Conservation (phyloP, 2,888 invertebrate species). For the Argyra leucocephala region DNA sequence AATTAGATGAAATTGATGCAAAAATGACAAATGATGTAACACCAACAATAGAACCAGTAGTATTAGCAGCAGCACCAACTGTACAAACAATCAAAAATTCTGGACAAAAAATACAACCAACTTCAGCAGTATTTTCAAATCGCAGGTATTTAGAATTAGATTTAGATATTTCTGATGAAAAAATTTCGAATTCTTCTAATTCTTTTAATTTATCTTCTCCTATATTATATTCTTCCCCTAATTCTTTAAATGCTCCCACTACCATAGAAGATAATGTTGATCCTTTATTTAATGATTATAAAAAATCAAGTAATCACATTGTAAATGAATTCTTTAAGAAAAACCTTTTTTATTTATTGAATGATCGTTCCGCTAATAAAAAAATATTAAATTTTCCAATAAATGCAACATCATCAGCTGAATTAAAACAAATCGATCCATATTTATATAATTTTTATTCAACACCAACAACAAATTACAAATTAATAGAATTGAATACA, state of each 20-base stretch:
- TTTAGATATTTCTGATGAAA: background rate
- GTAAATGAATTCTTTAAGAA: conserved; percentile 23
- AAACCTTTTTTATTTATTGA: conserved; percentile 19
- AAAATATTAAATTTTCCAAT: conserved; percentile 9
- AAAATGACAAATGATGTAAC: background rate
- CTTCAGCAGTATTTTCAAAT: conserved; percentile 15
- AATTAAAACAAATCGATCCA: background rate
- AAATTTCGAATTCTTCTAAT: background rate
- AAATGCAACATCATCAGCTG: background rate
- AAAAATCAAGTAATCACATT: conserved; percentile 23
- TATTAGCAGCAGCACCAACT: too few relatives aligned
- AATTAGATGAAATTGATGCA: background rate
- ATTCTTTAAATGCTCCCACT: background rate
- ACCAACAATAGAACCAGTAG: background rate
- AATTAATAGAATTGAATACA: background rate
- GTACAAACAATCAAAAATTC: background rate
- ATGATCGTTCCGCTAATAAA: conserved; percentile 10
- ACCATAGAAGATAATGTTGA: conserved; percentile 8
- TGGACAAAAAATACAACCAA: background rate
- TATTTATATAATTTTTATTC: background rate
- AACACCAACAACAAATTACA: background rate
- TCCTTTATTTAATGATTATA: conserved; percentile 19
- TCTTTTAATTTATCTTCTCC: background rate
- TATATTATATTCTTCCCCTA: background rate
- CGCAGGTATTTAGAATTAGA: conserved; percentile 22